These are phyloP conservation scores for Regulus satrapa DNA, from an alignment of 2,113 vertebrate genomes.

Conservation along the genomic window DNA sequence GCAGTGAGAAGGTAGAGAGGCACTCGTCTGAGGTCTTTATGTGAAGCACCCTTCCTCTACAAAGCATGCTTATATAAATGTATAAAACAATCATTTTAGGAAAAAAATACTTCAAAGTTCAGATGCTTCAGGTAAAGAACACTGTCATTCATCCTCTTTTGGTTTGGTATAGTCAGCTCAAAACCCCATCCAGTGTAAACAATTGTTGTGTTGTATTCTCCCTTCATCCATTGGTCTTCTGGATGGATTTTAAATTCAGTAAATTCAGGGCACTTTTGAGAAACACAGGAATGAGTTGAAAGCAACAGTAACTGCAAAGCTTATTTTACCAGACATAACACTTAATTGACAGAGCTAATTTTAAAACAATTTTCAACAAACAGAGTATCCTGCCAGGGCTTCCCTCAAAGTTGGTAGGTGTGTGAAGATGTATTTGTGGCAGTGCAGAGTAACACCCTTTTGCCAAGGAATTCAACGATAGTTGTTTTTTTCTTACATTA, in stretches of 20 bases:
- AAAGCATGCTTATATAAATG: background rate
- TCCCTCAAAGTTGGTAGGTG: background rate
- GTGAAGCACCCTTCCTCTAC: background rate
- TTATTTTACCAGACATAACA: background rate
- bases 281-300: background rate
- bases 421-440: background rate
- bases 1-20: background rate
- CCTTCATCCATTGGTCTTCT: background rate
- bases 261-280: background rate
- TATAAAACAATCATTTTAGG: background rate
- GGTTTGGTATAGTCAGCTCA: background rate
- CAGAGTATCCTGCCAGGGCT: background rate
- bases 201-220: background rate
- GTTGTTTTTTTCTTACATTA: background rate
- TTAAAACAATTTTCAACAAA: background rate
- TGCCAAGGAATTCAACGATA: background rate
- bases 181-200: background rate
- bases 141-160: background rate
- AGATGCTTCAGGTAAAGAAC: background rate
- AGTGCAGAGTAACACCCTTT: background rate
- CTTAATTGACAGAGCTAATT: background rate
- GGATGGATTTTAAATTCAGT: background rate
- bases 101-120: background rate
- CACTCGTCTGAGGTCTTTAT: background rate
- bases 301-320: background rate